Base-by-base conservation (phyloP, 2,888 invertebrate species). In the Syritta pipiens region DNA sequence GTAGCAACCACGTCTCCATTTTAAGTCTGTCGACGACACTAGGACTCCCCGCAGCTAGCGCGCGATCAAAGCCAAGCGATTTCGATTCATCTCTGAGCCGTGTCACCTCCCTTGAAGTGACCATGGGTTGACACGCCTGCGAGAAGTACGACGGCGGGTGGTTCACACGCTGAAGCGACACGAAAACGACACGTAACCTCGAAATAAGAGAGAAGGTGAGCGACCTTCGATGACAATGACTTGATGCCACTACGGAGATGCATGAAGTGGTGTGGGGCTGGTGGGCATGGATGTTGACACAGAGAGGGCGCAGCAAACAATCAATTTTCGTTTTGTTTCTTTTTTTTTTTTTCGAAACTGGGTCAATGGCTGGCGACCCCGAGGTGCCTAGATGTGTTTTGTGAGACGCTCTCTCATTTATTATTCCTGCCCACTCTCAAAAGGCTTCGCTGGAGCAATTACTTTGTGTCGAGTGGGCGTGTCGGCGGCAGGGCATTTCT, bases 281-380 rank as follows among this genome's bases (percentile, higher is more conserved):
- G 46, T 40, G 55, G 14, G 44, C 32, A 48, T 53, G 19, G 42
- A 57, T 67, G 65, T 49, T 48, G 48, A 30, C 12, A 22, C 12
- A 57, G n/a, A n/a, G 53, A 77, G 37, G 72, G 71, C 40, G 60
- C 74, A 68, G 67, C 67, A 49, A 57, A 46, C 67, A 46, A 65
- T 79, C 79, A 62, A 62, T 51, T 68, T 10, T n/a, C n/a, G n/a
- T n/a, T n/a, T n/a, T n/a, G n/a, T n/a, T n/a, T n/a, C n/a, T n/a
- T n/a, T n/a, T n/a, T n/a, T n/a, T n/a, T n/a, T n/a, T n/a, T n/a
- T n/a, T 14, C 37, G 19, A 37, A 79, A 68, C 74, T 79, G 28
- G 79, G 79, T 79, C 79, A 79, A 79, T 79, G 79, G 74, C 74
- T 79, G 51, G 20, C 57, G 60, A 32, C 51, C 60, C 60, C 40